phyloP scores from a whole-genome alignment of 2,797 vertebrate genomes.

The Chiloscyllium punctatum region DNA sequence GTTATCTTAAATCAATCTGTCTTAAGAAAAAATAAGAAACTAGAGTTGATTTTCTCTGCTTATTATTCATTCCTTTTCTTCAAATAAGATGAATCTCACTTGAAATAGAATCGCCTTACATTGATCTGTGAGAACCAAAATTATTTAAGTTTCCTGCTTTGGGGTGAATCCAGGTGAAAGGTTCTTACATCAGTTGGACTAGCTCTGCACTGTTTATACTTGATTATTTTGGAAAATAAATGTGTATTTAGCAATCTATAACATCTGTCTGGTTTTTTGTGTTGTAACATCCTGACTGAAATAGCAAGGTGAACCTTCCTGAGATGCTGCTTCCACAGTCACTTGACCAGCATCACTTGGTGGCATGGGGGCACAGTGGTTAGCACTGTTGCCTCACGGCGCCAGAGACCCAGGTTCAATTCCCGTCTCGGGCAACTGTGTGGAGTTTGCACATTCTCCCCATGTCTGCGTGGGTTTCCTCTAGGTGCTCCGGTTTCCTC shows the following conservation, averaged over 20 bases:
- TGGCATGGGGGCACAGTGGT: no score
- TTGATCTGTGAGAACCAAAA: no score
- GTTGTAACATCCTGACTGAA: neutral
- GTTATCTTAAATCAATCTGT: neutral
- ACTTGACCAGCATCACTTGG: neutral
- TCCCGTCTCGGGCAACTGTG: no score
- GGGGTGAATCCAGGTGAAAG: neutral
- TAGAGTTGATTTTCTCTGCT: neutral
- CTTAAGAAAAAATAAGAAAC: neutral
- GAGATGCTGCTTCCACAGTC: neutral
- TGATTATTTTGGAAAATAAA: neutral
- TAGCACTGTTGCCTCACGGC: no score
- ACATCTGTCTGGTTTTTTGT: no score
- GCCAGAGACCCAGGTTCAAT: no score
- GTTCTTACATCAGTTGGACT: neutral
- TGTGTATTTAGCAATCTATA: no score
- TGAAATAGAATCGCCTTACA: neutral
- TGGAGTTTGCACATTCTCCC: no score
- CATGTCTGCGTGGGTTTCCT: no score
- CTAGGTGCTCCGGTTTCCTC: no score
- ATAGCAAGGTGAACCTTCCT: no score
- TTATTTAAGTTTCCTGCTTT: neutral
- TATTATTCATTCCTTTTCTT: neutral
- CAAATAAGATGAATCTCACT: neutral
- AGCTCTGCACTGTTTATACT: neutral